Conservation (phyloP, 2,113 vertebrate genomes). For the Spheniscus mendiculus region DNA sequence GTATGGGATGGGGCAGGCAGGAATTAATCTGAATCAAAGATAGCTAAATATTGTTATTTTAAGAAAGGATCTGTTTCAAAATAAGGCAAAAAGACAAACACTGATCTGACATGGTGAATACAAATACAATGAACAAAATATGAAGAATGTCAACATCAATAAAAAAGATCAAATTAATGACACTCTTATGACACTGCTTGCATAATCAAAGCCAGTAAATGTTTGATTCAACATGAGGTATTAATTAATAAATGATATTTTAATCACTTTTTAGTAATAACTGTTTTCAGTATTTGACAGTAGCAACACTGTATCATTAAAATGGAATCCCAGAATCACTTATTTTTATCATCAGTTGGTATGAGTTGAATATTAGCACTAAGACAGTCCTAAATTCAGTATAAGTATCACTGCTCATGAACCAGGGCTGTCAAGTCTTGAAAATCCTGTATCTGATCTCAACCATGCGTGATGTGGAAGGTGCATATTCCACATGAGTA, state of each 20-base stretch:
- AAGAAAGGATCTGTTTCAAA: neutral
- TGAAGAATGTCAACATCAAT: neutral
- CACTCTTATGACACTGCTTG: neutral
- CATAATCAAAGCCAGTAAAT: neutral
- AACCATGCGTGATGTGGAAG: slow-evolving; percentile 11
- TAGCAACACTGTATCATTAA: neutral
- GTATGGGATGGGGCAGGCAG: fast-evolving
- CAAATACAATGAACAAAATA: neutral
- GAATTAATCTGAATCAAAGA: neutral
- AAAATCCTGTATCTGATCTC: neutral
- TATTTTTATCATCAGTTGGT: neutral
- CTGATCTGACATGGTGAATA: neutral
- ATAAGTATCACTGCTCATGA: neutral
- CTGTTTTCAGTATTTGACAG: neutral
- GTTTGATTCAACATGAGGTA: neutral
- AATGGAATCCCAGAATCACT: neutral
- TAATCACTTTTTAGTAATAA: neutral
- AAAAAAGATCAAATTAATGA: neutral
- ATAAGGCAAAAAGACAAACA: neutral
- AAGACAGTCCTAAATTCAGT: neutral
- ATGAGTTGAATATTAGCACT: neutral
- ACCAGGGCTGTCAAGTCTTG: slow-evolving; percentile 1
- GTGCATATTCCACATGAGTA: slow-evolving; percentile 51
- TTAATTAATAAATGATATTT: neutral
- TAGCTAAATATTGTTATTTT: neutral